A percentile compares a stretch with the other conserved stretches of the same genome.
Evolutionary conservation across 2,113 vertebrate genomes (phyloP).

Genomic region (Melospiza melodia): DNA sequence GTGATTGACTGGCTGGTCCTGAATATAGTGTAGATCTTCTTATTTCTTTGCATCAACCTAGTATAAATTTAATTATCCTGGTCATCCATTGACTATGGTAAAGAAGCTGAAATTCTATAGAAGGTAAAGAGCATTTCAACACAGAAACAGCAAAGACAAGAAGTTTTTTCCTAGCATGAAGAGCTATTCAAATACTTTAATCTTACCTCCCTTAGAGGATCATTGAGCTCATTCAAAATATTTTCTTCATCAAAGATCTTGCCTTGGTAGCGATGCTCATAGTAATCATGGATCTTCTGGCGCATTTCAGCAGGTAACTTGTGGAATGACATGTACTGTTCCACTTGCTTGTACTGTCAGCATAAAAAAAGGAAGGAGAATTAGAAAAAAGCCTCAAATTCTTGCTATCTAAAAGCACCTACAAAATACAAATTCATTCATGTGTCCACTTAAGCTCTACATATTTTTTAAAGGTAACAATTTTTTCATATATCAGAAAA

Average conservation of each 20-base stretch:
- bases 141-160: not conserved
- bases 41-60: not conserved
- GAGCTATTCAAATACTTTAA: not conserved
- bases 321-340: slow-evolving; percentile 99
- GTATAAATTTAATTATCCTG: not conserved
- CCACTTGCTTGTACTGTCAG: slow-evolving; percentile 97
- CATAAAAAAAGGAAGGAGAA: slow-evolving; percentile 20
- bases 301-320: slow-evolving; percentile 98
- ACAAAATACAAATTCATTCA: not conserved
- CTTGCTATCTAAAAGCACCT: not conserved
- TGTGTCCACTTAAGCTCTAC: not conserved
- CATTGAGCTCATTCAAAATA: slow-evolving; percentile 96
- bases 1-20: not conserved
- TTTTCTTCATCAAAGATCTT: slow-evolving; percentile 99
- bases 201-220: slow-evolving; percentile 96
- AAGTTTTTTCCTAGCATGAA: not conserved
- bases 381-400: not conserved
- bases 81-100: not conserved
- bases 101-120: not conserved
- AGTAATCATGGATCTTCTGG: slow-evolving; percentile 99
- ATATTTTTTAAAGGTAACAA: not conserved
- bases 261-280: slow-evolving; percentile 98
- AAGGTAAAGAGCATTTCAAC: not conserved
- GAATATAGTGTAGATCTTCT: not conserved
- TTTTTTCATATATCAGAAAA: not conserved